Base-by-base conservation (phyloP, 2,797 vertebrate genomes). In the Sebastes diaconus region DNA sequence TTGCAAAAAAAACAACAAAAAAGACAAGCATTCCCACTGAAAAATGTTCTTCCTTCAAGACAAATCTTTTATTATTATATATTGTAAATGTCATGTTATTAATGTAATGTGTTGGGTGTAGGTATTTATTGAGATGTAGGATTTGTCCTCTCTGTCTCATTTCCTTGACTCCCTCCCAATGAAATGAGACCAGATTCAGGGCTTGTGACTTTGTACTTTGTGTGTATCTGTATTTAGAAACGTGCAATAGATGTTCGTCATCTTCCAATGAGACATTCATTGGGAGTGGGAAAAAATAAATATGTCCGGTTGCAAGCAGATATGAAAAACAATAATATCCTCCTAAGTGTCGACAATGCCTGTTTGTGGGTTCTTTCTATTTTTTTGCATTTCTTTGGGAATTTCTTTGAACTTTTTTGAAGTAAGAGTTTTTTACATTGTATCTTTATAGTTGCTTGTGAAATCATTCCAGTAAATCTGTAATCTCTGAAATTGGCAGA, bases 11-110 rank as follows among this genome's bases (percentile, higher is more conserved):
- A 83, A 77, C 81, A 82, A 89, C 81, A 79, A 88, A 92, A 93
- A 91, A 92, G 72, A 92, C 84, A 93, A 94, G 87, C 93, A 95
- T 94, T 96, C 95, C 95, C 93, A 91, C 88, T 87, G 94, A 96
- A 94, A 95, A 95, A 94, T 94, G 95, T 96, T 96, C 96, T 96
- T 96, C 96, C 96, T 96, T 94, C 94, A 88, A 96, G 94, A 95
- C 90, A 94, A 94, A 95, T 95, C 94, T 97, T 96, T 96, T 96
- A 95, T 93, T 94, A 96, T 93, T 93, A 91, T 94, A 94, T 96
- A 96, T 95, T 96, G 96, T 96, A 96, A 95, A 96, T 95, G 96
- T 96, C 93, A 93, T 96, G 96, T 97, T 96, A 95, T 95, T 96
- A 94, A 95, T 89, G 96, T 99, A 95, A 94, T 91, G 87, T 97